A percentile compares a stretch with the other conserved stretches of the same genome.
Evolutionary conservation across 2,797 vertebrate genomes (phyloP).

Genomic region (Tangara arthus): DNA sequence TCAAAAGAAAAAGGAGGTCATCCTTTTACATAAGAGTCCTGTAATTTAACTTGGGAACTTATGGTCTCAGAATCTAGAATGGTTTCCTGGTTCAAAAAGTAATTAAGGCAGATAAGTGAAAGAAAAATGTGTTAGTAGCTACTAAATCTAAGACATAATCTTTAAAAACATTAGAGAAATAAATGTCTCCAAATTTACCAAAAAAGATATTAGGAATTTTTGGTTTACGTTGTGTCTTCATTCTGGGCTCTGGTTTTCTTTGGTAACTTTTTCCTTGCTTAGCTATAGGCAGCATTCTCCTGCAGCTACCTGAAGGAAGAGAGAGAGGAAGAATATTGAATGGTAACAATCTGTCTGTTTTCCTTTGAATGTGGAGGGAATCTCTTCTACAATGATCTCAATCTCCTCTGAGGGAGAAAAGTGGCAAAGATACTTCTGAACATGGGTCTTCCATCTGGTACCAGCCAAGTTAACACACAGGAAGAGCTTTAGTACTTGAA

Average conservation of each 20-base stretch:
- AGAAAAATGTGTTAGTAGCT: neutral
- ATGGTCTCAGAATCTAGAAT: neutral
- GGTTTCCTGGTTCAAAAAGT: neutral
- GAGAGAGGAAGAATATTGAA: conserved; percentile 26
- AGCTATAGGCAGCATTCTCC: neutral
- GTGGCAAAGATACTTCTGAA: conserved; percentile 27
- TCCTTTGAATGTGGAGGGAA: neutral
- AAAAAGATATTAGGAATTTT: neutral
- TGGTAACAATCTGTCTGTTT: conserved; percentile 18
- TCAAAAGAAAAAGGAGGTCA: neutral
- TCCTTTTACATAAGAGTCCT: neutral
- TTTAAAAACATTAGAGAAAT: neutral
- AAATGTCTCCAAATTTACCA: neutral
- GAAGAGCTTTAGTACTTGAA: neutral
- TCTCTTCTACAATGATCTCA: neutral
- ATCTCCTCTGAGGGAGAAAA: conserved; percentile 4
- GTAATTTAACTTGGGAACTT: neutral
- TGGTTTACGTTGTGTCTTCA: neutral
- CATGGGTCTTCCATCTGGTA: neutral
- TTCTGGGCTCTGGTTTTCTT: neutral
- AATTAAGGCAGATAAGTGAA: neutral
- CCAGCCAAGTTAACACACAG: neutral
- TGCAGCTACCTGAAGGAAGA: conserved; percentile 48
- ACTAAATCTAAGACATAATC: neutral
- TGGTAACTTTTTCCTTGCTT: conserved; percentile 1